phyloP scores from a whole-genome alignment of 2,113 vertebrate species.

The Charadrius vociferus region DNA sequence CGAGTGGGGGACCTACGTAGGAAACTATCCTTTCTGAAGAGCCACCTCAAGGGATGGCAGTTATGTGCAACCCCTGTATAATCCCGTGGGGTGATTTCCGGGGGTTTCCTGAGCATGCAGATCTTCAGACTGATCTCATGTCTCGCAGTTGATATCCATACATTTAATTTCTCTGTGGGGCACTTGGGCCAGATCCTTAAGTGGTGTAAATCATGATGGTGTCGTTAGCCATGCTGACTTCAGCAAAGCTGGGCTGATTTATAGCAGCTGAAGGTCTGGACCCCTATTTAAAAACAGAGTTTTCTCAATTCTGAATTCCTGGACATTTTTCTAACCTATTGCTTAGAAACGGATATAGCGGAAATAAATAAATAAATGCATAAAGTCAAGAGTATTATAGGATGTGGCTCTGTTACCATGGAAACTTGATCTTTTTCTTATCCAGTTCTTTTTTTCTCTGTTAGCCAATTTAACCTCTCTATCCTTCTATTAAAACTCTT shows the following conservation, averaged over 20 bases:
- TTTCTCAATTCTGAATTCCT: not conserved
- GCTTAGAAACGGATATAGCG: not conserved
- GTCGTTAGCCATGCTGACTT: not conserved
- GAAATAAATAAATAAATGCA: constrained; percentile 45
- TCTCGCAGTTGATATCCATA: not conserved
- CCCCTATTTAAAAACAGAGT: not conserved
- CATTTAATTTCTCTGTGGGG: not conserved
- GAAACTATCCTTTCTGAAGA: not conserved
- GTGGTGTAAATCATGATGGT: not conserved
- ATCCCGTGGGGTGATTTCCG: fast-evolving
- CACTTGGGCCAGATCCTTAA: not conserved
- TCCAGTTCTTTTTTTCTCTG: constrained; percentile 42
- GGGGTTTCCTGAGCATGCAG: not conserved
- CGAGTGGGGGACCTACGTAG: not conserved
- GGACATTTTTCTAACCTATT: not conserved
- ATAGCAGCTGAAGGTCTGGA: not conserved
- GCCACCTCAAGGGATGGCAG: not conserved
- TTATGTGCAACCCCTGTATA: not conserved
- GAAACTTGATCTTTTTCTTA: constrained; percentile 64
- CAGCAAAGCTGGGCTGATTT: not conserved
- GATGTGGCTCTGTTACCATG: constrained; percentile 61
- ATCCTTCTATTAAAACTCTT: constrained; percentile 65
- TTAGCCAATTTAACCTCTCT: constrained; percentile 64
- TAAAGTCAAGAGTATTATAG: constrained; percentile 50
- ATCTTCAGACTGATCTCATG: not conserved